A percentile compares a stretch with the other conserved stretches of the same genome.
phyloP scores from a whole-genome alignment of 2,797 vertebrate genomes.

The Ciconia nigra region DNA sequence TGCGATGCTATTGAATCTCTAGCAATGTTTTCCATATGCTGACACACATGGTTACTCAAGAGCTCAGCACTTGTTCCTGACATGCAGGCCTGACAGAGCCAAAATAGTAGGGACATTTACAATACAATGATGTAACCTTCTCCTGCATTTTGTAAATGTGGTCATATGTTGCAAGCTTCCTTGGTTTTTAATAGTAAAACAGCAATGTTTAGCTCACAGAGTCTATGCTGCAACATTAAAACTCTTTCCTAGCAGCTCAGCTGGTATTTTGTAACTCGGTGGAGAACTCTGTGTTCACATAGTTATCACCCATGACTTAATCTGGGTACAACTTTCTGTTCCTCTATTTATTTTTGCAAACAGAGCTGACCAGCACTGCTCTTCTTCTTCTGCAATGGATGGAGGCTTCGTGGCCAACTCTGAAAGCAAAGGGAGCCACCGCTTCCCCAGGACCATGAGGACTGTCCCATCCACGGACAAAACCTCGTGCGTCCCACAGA shows the following conservation, averaged over 20 bases:
- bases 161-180: slow-evolving; percentile 28
- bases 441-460: background rate
- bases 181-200: slow-evolving; percentile 9
- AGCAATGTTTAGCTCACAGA: background rate
- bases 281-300: slow-evolving; percentile 3
- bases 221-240: background rate
- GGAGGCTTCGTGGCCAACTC: background rate
- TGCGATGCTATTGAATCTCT: background rate
- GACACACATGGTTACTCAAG: slow-evolving; percentile 45
- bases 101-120: slow-evolving; percentile 7
- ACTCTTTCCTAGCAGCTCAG: slow-evolving; percentile 5
- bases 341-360: slow-evolving; percentile 28
- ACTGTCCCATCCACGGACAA: background rate
- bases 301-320: slow-evolving; percentile 5
- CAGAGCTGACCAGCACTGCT: background rate
- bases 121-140: slow-evolving; percentile 48
- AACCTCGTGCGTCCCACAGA: background rate
- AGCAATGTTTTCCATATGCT: background rate
- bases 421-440: background rate
- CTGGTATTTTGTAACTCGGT: slow-evolving; percentile 19
- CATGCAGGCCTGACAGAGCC: background rate
- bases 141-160: slow-evolving; percentile 36
- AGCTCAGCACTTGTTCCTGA: slow-evolving; percentile 24
- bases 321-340: background rate
- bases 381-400: background rate